Evolutionary conservation across 2,113 vertebrate genomes (phyloP), one percentile per base, ranked within the genome.

Genomic region (Bathybates hornii): DNA sequence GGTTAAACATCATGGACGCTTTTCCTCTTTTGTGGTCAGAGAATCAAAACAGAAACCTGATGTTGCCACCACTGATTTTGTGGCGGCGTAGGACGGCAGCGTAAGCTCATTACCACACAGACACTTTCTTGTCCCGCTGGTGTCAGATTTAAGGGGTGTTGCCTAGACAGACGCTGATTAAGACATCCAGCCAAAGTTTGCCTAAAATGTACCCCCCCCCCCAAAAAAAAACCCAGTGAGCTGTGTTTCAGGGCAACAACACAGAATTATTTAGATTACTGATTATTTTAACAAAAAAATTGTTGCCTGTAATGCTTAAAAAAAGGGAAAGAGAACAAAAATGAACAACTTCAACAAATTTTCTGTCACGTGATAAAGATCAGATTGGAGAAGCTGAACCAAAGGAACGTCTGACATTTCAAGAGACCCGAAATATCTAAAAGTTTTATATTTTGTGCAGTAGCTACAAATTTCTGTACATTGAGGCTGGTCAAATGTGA

Each of bases 1-100:
- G 94, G 92, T 96, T 96, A 96, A 96, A 96, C 96, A 96, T 94
- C 93, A 91, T 84, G 91, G 95, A 95, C 85, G 94, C 94, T 95
- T 95, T 95, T 93, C 89, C 94, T 89, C 94, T 88, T 95, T 96
- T 96, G 96, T 97, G 86, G 80, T 34, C 80, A 54, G 86, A 89
- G 94, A 93, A 94, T 93, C 89, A 90, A 91, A 92, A 91, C 92
- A 92, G 90, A 93, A 96, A 95, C 95, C 96, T 95, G 94, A 96
- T 95, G 95, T 94, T 95, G 90, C 93, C 89, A 91, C 91, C 88
- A 52, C 78, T 90, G 94, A 93, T 89, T 95, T 80, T 89, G 89
- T 88, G 91, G 92, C 89, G 84, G 80, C 87, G 87, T 89, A 87
- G 90, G 92, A 86, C 57, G 81, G 61, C 90, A 83, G 84, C 91